Conservation (phyloP, 2,797 vertebrate species). For the Agapornis canus region DNA sequence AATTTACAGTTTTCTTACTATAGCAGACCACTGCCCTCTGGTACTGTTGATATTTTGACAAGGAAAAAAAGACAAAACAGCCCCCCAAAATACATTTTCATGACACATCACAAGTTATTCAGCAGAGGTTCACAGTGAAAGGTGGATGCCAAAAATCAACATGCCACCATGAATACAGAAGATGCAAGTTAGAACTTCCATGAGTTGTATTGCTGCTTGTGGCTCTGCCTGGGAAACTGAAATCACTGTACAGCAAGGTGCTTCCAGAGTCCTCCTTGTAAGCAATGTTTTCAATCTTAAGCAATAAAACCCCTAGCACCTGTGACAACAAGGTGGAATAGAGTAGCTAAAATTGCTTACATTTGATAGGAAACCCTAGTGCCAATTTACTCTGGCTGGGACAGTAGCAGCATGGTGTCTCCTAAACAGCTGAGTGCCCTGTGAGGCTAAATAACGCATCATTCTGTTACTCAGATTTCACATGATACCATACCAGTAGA, state of each 20-base stretch:
- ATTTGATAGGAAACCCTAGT: not conserved
- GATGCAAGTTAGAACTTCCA: not conserved
- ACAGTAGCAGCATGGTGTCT: not conserved
- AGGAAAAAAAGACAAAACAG: not conserved
- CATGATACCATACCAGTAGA: not conserved
- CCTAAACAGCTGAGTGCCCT: not conserved
- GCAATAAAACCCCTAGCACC: not conserved
- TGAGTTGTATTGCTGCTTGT: not conserved
- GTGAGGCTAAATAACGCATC: not conserved
- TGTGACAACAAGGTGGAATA: not conserved
- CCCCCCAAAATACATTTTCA: not conserved
- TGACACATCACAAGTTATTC: not conserved
- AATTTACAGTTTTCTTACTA: not conserved
- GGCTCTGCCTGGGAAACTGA: not conserved
- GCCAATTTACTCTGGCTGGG: not conserved
- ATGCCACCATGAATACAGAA: not conserved
- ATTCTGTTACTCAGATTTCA: not conserved
- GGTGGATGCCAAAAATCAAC: not conserved
- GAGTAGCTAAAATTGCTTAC: not conserved
- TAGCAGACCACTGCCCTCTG: not conserved
- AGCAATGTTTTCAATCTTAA: not conserved
- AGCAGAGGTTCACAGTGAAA: not conserved
- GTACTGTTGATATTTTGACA: not conserved
- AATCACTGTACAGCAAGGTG: fast-evolving
- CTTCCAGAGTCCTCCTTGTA: not conserved